Conservation (phyloP, 2,888 invertebrate genomes). For the Apoda limacodes region DNA sequence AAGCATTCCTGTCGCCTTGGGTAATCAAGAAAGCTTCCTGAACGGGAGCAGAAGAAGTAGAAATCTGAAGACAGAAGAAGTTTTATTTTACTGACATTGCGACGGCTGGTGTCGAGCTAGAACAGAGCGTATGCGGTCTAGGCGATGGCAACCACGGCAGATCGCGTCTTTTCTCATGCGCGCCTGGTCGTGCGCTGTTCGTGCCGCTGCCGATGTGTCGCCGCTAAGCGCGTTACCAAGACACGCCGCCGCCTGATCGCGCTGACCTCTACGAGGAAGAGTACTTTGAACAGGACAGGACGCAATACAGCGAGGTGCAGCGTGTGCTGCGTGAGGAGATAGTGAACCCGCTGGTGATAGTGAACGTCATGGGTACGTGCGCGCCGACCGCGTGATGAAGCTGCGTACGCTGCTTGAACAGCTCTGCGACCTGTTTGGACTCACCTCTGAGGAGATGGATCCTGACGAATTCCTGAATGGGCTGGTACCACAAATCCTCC, state of each 20-base stretch:
- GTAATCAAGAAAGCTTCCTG: too few species aligned
- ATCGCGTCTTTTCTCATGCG: constrained; percentile 81
- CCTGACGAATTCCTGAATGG: constrained; percentile 98
- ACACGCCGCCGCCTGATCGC: constrained; percentile 61
- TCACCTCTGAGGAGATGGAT: constrained; percentile 95
- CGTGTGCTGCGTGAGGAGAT: constrained; percentile 93
- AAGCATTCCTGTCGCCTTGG: too few species aligned
- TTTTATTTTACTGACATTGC: too few species aligned
- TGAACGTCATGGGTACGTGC: constrained; percentile 90
- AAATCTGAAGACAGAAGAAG: too few species aligned
- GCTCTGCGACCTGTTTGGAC: constrained; percentile 90
- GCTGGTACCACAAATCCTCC: constrained; percentile 88
- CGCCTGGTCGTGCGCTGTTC: constrained; percentile 83
- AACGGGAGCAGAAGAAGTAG: too few species aligned
- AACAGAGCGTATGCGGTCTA: constrained; percentile 82
- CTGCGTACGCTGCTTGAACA: constrained; percentile 88
- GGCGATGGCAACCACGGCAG: constrained; percentile 86
- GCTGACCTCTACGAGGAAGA: constrained; percentile 27
- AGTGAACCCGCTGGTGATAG: constrained; percentile 94
- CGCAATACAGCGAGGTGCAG: constrained; percentile 79
- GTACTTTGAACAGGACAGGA: constrained; percentile 60
- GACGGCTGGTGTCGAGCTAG: constrained; percentile 77
- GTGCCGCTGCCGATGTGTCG: constrained; percentile 83
- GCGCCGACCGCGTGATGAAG: constrained; percentile 96
- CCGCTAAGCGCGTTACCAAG: constrained; percentile 82